phyloP scores from a whole-genome alignment of 2,888 invertebrate species.

The Phalera bucephala region DNA sequence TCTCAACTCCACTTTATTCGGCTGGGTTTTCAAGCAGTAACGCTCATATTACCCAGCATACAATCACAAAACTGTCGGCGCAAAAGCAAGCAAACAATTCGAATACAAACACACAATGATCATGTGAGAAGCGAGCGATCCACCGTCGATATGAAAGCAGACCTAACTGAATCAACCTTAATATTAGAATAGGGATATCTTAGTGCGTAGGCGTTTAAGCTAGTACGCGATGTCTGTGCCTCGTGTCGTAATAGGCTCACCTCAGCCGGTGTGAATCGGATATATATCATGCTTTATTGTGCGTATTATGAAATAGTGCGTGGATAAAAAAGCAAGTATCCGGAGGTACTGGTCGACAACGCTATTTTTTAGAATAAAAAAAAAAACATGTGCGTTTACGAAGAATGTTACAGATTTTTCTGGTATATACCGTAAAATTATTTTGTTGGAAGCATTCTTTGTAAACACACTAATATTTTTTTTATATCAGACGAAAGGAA shows the following conservation, averaged over 20 bases:
- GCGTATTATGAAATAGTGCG: slow-evolving; percentile 57
- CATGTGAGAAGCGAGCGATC: slow-evolving; percentile 77
- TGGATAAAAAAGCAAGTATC: slow-evolving; percentile 31
- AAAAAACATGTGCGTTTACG: slow-evolving; percentile 14
- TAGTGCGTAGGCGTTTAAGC: slow-evolving; percentile 64
- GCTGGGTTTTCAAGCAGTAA: slow-evolving; percentile 20
- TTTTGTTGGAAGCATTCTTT: too few relatives aligned
- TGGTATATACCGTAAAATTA: too few relatives aligned
- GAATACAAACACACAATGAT: slow-evolving; percentile 74
- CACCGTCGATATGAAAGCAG: slow-evolving; percentile 67
- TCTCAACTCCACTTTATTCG: slow-evolving; percentile 22
- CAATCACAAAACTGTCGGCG: slow-evolving; percentile 41
- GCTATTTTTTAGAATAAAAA: slow-evolving; percentile 6
- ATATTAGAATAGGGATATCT: slow-evolving; percentile 44
- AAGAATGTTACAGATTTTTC: slow-evolving; percentile 13
- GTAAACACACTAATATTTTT: slow-evolving; percentile 14
- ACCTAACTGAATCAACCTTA: slow-evolving; percentile 64
- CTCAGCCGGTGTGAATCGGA: slow-evolving; percentile 80
- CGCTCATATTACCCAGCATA: slow-evolving; percentile 17
- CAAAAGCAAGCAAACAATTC: slow-evolving; percentile 79
- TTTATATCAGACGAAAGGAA: slow-evolving; percentile 13
- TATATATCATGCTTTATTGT: slow-evolving; percentile 65
- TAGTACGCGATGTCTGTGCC: slow-evolving; percentile 58
- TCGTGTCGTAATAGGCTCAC: slow-evolving; percentile 47
- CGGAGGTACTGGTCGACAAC: slow-evolving; percentile 10